Base-by-base conservation (phyloP, 2,113 vertebrate species). In the Abramis brama region DNA sequence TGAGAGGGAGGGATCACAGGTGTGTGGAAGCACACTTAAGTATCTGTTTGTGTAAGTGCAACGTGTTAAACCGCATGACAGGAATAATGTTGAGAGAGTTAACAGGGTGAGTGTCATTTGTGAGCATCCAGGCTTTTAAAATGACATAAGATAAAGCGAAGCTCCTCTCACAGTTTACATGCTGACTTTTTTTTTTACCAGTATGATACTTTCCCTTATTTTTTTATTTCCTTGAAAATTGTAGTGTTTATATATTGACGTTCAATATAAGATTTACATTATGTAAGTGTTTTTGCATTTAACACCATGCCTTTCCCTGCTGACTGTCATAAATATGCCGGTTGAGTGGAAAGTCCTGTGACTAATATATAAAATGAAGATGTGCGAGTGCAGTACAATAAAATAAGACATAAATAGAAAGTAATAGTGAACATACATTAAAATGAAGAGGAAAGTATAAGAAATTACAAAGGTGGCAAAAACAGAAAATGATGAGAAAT, bases 41-140 rank as follows among this genome's bases (percentile, higher is more conserved):
- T 27, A 62, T 82, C 13, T 78, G 55, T 62, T 62, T 86, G 60
- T 79, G 71, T 64, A 80, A 81, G 68, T 45, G 68, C 55, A 45
- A 80, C 30, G 33, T 52, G 62, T 82, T 82, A 68, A 70, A 82
- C 30, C n/a, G 75, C 30, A 78, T 57, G 25, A 57, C 60, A 52
- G 23, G 23, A 85, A 66, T 78, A 66, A 50, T 85, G 83, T 66
- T 77, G 55, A 77, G 39, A 10, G 83, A 76, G 12, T 59, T 9
- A 52, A 76, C 68, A 52, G 60, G 83, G 60, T n/a, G 36, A 27
- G 47, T 11, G 1, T 47, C 13, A 43, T 21, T 25, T 30, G 27
- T 33, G 62, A 45, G 70, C 25, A 39, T 64, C 52, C 33, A 64
- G 55, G 39, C 25, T 39, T 68, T 68, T 66, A 64, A 77, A 78